Evolutionary conservation across 2,113 vertebrate species (phyloP).

Genomic region (Eurypyga helias): DNA sequence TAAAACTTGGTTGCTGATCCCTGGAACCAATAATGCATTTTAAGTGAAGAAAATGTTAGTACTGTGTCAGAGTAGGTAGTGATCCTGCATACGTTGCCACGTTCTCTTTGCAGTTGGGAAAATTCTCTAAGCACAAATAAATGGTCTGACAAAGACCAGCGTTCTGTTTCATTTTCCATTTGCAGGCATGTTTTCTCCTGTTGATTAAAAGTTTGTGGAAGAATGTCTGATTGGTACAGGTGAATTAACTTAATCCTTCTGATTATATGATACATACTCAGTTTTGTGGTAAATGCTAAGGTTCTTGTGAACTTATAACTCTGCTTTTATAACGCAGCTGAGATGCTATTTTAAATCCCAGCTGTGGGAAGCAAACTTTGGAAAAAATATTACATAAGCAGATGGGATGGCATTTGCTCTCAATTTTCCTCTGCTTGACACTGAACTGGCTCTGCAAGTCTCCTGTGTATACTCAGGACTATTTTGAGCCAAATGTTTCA

Average conservation of each 20-base stretch:
- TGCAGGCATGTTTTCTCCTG: neutral
- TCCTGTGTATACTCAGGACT: conserved; percentile 28
- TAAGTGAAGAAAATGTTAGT: neutral
- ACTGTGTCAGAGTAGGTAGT: neutral
- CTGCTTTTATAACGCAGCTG: neutral
- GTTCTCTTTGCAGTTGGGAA: neutral
- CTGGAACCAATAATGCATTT: neutral
- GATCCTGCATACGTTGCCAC: accelerated
- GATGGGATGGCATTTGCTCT: conserved; percentile 34
- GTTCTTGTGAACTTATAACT: neutral
- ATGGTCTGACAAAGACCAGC: neutral
- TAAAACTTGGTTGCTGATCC: neutral
- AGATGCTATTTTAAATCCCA: conserved; percentile 34
- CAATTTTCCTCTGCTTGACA: conserved; percentile 37
- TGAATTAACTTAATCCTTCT: neutral
- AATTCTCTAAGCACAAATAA: neutral
- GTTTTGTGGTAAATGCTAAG: neutral
- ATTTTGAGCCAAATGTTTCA: conserved; percentile 51
- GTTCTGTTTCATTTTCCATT: neutral
- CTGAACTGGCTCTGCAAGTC: conserved; percentile 11
- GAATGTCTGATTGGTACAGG: neutral
- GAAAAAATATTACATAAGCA: conserved; percentile 17
- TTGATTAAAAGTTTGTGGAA: neutral
- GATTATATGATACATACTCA: neutral
- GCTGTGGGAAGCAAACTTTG: conserved; percentile 48